phyloP scores from a whole-genome alignment of 2,888 invertebrate genomes.

The Halocaridina rubra region DNA sequence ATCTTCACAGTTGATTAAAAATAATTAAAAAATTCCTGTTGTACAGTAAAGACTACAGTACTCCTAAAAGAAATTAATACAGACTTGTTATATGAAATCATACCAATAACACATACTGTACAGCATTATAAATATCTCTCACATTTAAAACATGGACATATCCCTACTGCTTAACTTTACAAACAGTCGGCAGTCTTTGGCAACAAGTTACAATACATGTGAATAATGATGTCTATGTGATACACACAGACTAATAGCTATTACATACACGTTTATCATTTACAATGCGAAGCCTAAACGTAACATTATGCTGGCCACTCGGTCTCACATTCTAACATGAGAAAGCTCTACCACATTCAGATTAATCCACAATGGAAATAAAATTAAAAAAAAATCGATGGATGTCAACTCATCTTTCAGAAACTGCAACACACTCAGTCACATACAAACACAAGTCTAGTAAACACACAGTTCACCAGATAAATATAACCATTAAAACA shows the following conservation, averaged over 20 bases:
- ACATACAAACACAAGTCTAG: conserved; percentile 25
- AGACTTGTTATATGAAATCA: too few species aligned
- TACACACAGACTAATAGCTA: conserved; percentile 1
- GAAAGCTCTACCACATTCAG: neutral
- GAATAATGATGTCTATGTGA: neutral
- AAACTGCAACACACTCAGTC: conserved; percentile 13
- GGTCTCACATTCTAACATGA: neutral
- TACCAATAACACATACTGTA: too few species aligned
- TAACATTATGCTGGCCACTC: neutral
- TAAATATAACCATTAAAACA: conserved; percentile 50
- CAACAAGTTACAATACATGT: conserved; percentile 48
- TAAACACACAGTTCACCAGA: conserved; percentile 10
- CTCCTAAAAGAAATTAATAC: too few species aligned
- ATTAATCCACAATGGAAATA: neutral
- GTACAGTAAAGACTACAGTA: too few species aligned
- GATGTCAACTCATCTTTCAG: too few species aligned
- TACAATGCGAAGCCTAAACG: neutral
- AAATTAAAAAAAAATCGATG: too few species aligned
- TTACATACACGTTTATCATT: neutral
- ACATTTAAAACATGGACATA: too few species aligned
- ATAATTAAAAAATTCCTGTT: too few species aligned
- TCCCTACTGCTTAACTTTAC: conserved; percentile 34
- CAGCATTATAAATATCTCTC: too few species aligned
- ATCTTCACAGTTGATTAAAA: too few species aligned
- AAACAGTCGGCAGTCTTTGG: conserved; percentile 55